These are phyloP conservation scores for Rapana venosa DNA, from an alignment of 2,888 invertebrate species.

Conservation along the genomic window DNA sequence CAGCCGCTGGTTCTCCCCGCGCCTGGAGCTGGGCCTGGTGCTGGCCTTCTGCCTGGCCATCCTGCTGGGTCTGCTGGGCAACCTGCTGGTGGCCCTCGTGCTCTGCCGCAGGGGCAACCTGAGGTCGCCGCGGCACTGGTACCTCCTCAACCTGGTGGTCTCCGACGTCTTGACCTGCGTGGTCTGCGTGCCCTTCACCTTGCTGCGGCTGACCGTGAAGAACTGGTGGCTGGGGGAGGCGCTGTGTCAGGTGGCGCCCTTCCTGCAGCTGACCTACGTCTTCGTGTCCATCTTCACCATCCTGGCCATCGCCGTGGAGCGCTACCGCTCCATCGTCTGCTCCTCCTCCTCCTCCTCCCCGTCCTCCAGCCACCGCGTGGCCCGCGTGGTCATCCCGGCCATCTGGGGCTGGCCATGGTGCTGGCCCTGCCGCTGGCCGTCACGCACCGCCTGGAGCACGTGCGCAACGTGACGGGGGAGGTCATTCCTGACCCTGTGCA, in stretches of 20 bases:
- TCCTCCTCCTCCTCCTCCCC: conserved; percentile 28
- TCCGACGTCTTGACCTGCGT: conserved; percentile 71
- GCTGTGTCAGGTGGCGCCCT: conserved; percentile 67
- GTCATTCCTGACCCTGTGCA: conserved; percentile 75
- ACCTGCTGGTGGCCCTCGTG: conserved; percentile 56
- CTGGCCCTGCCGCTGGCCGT: conserved; percentile 57
- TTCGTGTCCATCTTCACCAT: conserved; percentile 62
- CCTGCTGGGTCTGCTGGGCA: conserved; percentile 54
- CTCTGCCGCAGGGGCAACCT: conserved; percentile 53
- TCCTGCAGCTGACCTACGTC: conserved; percentile 61
- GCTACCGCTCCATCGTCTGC: conserved; percentile 59
- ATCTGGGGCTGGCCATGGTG: conserved; percentile 57
- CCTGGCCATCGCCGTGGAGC: conserved; percentile 60
- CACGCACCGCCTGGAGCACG: conserved; percentile 51
- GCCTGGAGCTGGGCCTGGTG: conserved; percentile 48
- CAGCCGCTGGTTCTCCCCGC: conserved; percentile 50
- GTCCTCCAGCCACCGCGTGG: conserved; percentile 42
- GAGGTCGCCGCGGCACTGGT: conserved; percentile 62
- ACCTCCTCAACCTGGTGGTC: conserved; percentile 68
- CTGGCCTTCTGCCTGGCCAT: conserved; percentile 50
- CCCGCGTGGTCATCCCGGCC: conserved; percentile 46
- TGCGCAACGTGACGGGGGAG: conserved; percentile 54
- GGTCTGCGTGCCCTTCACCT: conserved; percentile 71
- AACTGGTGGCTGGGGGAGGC: conserved; percentile 70
- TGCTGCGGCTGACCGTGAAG: conserved; percentile 67